phyloP scores from a whole-genome alignment of 2,797 vertebrate species.

The Brotula barbata region DNA sequence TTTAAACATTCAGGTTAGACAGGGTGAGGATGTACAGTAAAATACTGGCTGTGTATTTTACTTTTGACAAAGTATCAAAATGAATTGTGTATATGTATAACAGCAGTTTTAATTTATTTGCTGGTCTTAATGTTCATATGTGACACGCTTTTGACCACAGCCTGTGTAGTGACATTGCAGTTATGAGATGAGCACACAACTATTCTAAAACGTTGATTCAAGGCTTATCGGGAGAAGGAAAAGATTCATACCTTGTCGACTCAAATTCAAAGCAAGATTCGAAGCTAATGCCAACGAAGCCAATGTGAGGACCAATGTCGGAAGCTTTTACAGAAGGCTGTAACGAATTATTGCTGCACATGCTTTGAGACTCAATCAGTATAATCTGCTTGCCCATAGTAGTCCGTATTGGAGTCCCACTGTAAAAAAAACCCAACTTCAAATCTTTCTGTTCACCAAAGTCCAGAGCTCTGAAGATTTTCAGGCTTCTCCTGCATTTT shows the following conservation, averaged over 20 bases:
- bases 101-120: conserved; percentile 57
- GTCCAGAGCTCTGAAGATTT: too few species aligned
- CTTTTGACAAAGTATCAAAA: conserved; percentile 1
- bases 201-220: too few species aligned
- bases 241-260: too few species aligned
- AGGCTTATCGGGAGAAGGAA: too few species aligned
- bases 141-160: conserved; percentile 15
- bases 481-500: too few species aligned
- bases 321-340: not conserved
- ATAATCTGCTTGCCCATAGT: not conserved
- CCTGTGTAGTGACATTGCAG: conserved; percentile 10
- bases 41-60: not conserved
- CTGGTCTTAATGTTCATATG: conserved; percentile 42
- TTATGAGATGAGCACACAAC: not conserved
- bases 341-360: not conserved
- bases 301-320: not conserved
- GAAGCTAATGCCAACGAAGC: not conserved
- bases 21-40: not conserved
- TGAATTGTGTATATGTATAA: conserved; percentile 53
- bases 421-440: too few species aligned
- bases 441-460: too few species aligned
- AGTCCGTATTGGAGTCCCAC: not conserved
- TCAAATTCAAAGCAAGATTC: conserved; percentile 1
- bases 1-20: too few species aligned
- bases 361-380: not conserved